Base-by-base conservation (phyloP, 2,113 vertebrate species). In the Eolophus roseicapilla region DNA sequence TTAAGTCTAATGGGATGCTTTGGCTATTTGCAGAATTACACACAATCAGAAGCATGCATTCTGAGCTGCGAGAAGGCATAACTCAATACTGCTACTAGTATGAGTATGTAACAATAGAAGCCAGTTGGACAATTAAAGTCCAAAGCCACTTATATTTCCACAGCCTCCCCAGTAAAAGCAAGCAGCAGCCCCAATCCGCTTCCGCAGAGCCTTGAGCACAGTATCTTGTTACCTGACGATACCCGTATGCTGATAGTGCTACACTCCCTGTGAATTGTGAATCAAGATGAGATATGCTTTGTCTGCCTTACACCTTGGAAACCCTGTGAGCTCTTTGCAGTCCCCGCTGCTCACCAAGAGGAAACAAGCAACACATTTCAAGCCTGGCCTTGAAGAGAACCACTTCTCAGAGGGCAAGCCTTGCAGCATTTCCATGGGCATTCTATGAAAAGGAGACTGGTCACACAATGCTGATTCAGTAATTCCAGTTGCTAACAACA, bases 401-500 rank as follows among this genome's bases (percentile, higher is more conserved):
- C 17, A 4, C 35, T 68, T 9, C 79, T 46, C 57, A 18, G 10
- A 59, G 43, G 43, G 18, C 49, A 29, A 3, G 6, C 37, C 3
- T 2, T 59, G 29, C 20, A 46, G 57, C 8, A 12, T 49, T 89
- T 85, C 62, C 41, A 8, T 2, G 31, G 29, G 67, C 31, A 15
- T 13, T 76, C 74, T 70, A 47, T 0, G 23, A 57, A 57, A 81
- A 47, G 15, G 11, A 69, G n/a, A 44, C 8, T 0, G 0, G n/a
- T 46, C 75, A 53, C 65, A 19, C 31, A 33, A 8, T 4, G 86
- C 92, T 91, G 91, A 96, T 29, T 35, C 47, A n/a, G 77, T 19
- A 31, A 33, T 92, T 91, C 62, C 57, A 82, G 76, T 96, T 96
- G 80, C 91, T 87, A 96, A 85, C 69, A 91, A 96, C 81, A 84